Evolutionary conservation across 2,113 vertebrate genomes (phyloP).

Genomic region (Opisthocomus hoazin): DNA sequence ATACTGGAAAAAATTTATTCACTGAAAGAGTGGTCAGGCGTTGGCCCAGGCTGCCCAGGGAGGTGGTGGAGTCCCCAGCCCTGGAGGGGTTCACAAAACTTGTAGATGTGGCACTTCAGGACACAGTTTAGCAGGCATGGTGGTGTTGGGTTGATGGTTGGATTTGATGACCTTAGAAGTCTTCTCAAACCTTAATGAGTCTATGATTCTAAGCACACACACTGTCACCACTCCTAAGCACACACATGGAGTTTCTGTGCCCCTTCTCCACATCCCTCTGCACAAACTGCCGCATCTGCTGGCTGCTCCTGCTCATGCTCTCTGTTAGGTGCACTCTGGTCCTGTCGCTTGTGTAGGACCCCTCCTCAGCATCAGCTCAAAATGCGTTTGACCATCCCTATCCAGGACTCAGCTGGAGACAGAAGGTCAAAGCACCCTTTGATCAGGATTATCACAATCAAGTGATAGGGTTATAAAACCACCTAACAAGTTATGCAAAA

Average conservation of each 20-base stretch:
- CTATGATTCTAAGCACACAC: no score
- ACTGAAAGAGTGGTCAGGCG: no score
- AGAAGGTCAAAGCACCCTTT: background rate
- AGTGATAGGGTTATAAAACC: background rate
- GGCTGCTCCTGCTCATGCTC: background rate
- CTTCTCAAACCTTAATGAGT: no score
- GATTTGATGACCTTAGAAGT: no score
- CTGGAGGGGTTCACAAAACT: no score
- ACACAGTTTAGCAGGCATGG: no score
- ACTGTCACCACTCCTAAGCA: background rate
- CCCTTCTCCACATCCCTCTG: background rate
- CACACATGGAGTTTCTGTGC: rapidly evolving
- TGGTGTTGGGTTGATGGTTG: no score
- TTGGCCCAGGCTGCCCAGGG: no score
- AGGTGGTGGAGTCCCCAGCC: no score
- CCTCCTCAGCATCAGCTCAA: background rate
- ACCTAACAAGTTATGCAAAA: background rate
- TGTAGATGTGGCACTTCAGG: no score
- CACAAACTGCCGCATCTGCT: background rate
- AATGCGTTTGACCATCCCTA: background rate
- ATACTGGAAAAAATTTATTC: no score
- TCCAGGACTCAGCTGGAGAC: background rate
- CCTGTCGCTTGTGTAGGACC: background rate
- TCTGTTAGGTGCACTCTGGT: background rate
- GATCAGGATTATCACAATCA: background rate